These are phyloP conservation scores for Gastracanthus pulcherrimus DNA, from an alignment of 2,888 invertebrate genomes.

Conservation along the genomic window DNA sequence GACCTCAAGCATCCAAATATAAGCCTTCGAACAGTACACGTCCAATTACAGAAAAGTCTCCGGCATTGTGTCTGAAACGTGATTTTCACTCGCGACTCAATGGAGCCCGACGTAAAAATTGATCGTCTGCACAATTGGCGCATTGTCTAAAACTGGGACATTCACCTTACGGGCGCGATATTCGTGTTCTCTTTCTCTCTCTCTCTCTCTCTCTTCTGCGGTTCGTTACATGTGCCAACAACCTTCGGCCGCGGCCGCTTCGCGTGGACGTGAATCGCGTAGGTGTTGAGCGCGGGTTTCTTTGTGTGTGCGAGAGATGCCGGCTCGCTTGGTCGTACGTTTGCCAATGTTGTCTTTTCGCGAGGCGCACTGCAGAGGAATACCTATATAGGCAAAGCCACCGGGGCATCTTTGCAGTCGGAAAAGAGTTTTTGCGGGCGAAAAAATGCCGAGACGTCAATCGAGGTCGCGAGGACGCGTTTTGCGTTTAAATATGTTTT, in stretches of 20 bases:
- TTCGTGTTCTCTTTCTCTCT: not conserved
- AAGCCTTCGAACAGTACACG: no score
- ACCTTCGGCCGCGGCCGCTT: not conserved
- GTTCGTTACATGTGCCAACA: not conserved
- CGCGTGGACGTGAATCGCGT: not conserved
- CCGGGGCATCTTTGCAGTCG: no score
- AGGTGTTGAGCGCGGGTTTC: not conserved
- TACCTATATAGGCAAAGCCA: no score
- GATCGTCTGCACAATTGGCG: conserved; percentile 7
- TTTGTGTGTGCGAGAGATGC: not conserved
- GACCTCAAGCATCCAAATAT: no score
- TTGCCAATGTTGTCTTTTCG: no score
- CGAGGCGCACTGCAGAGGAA: no score
- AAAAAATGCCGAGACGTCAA: no score
- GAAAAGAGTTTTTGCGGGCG: no score
- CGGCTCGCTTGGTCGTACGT: no score
- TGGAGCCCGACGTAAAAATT: conserved; percentile 2
- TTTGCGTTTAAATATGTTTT: no score
- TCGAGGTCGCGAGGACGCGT: no score
- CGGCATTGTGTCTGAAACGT: not conserved
- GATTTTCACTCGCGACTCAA: not conserved
- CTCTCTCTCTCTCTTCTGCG: not conserved
- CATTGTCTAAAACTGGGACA: conserved; percentile 22
- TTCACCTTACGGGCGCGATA: conserved; percentile 9
- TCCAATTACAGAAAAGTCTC: not conserved